Conservation (phyloP, 2,888 invertebrate genomes). For the Diloba caeruleocephala region DNA sequence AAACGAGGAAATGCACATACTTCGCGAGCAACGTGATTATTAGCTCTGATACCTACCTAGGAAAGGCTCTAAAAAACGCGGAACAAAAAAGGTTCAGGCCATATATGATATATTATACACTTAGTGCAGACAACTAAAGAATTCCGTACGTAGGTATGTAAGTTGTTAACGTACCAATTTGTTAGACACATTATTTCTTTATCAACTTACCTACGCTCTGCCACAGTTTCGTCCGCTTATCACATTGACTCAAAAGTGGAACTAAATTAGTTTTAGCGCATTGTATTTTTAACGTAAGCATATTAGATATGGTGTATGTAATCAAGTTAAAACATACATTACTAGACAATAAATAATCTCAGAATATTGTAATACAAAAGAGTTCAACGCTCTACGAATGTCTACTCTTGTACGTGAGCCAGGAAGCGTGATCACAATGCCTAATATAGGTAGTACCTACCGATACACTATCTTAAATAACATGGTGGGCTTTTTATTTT, state of each 20-base stretch:
- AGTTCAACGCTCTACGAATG: slow-evolving; percentile 76
- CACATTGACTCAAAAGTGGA: slow-evolving; percentile 9
- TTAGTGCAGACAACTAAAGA: slow-evolving; percentile 3
- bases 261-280: slow-evolving; percentile 8
- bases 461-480: slow-evolving; percentile 6
- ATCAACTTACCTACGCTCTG: slow-evolving; percentile 7
- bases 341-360: slow-evolving; percentile 33
- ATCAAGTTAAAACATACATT: slow-evolving; percentile 23
- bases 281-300: slow-evolving; percentile 1
- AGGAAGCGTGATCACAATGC: slow-evolving; percentile 55
- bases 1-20: slow-evolving; percentile 73
- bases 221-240: slow-evolving; percentile 7
- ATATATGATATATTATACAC: slow-evolving; percentile 14
- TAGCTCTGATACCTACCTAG: slow-evolving; percentile 56
- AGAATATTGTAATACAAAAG: slow-evolving; percentile 69
- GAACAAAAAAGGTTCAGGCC: slow-evolving; percentile 22
- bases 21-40: slow-evolving; percentile 66
- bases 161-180: slow-evolving; percentile 15
- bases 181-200: slow-evolving; percentile 27
- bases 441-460: slow-evolving; percentile 33
- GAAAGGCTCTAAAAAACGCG: slow-evolving; percentile 25
- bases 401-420: slow-evolving; percentile 48
- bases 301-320: slow-evolving; percentile 8
- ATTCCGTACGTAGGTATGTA: slow-evolving; percentile 17
- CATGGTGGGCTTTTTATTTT: slow-evolving; percentile 17